A percentile compares a stretch with the other conserved stretches of the same genome.
phyloP scores from a whole-genome alignment of 2,888 invertebrate species.

The Celastrina argiolus region DNA sequence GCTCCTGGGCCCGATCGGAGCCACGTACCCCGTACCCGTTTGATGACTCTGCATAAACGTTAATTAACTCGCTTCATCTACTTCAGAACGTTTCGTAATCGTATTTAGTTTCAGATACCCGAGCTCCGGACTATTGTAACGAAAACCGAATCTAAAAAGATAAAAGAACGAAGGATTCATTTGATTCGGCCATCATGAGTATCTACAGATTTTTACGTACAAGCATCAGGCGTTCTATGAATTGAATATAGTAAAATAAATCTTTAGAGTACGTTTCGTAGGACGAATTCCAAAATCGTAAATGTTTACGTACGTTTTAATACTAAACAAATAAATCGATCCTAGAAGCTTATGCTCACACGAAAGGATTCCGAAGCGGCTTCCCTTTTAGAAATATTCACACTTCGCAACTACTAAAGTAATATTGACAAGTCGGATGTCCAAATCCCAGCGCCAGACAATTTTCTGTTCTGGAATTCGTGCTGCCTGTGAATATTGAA shows the following conservation, averaged over 20 bases:
- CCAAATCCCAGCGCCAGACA: slow-evolving; percentile 14
- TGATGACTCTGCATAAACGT: slow-evolving; percentile 60
- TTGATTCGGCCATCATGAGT: background rate
- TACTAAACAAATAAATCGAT: slow-evolving; percentile 13
- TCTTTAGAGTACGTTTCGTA: too few species aligned
- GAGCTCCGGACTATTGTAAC: slow-evolving; percentile 14
- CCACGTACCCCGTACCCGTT: slow-evolving; percentile 44
- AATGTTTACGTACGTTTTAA: background rate
- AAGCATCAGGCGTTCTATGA: background rate
- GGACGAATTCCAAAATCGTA: too few species aligned
- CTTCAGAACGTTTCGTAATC: slow-evolving; percentile 36
- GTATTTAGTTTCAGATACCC: slow-evolving; percentile 28
- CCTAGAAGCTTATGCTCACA: slow-evolving; percentile 11
- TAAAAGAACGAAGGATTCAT: background rate
- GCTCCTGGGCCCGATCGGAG: slow-evolving; percentile 44
- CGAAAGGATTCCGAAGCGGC: background rate
- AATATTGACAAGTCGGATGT: slow-evolving; percentile 14
- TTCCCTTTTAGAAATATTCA: slow-evolving; percentile 9
- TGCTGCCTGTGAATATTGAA: background rate
- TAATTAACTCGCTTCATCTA: slow-evolving; percentile 58
- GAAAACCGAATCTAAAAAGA: slow-evolving; percentile 14
- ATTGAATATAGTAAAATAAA: background rate
- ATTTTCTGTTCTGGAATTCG: background rate
- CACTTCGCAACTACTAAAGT: slow-evolving; percentile 8
- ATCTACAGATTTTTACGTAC: background rate